Base-by-base conservation (phyloP, 1,140 invertebrate species). In the Papilio polytes region DNA sequence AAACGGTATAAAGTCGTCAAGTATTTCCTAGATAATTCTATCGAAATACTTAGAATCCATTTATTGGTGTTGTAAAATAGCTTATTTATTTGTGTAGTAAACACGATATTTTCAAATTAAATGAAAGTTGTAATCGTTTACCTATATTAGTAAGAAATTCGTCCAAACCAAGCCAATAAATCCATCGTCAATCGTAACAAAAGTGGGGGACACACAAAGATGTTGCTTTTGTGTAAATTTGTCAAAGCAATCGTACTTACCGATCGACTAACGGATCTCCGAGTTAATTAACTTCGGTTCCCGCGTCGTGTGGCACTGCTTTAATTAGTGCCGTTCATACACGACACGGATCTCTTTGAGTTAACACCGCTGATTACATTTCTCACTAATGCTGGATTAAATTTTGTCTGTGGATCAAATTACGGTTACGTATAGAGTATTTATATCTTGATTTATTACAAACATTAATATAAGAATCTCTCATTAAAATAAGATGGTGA, bases 331-430 rank as follows among this genome's bases (percentile, higher is more conserved):
- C 26, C 26, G 63, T 70, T 70, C 63, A 70, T 70, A 70, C 20
- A 22, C 63, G 63, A 70, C 63, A 70, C 63, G 26, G 63, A 70
- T 70, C 63, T 70, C 22, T 70, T 70, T 31, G 63, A 70, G 26
- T 70, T 70, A 70, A 70, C 12, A 12, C 63, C 12, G 15, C 26
- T 70, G 63, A 70, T 31, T 36, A 70, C 59, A 66, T 66, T 66
- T 66, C 56, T 26, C 20, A 36, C 63, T 70, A 36, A 70, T 31
- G 63, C 12, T 6, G 63, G 22, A 70, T 70, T 70, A 31, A 70
- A 70, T 31, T 70, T 0, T 31, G 26, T 31, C 12, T 26, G n/a
- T 70, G 26, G 26, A 70, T 36, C 26, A 7, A 70, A 70, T 31
- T 70, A 9, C 26, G 10, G 63, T 70, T 18, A 1, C 15, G 3